Evolutionary conservation across 2,888 invertebrate species (phyloP), one percentile per base, ranked within the genome.

Genomic region (Megalurothrips usitatus): DNA sequence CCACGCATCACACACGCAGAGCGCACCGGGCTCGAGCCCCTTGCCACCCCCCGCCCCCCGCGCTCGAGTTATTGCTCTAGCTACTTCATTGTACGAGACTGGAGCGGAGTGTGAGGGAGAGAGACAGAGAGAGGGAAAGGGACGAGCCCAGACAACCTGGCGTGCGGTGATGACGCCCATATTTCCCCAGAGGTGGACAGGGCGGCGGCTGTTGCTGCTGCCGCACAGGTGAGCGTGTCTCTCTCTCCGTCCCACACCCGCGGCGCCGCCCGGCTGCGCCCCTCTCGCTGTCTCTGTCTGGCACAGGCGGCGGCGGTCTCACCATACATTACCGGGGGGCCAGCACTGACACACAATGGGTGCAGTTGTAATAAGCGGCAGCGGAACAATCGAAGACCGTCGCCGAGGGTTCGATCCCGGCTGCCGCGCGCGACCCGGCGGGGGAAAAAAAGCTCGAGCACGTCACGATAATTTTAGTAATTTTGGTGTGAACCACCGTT

Each of bases 131-230:
- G 52, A 3, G 58, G 6, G 3, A 43, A 43, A 43, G 34, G n/a
- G n/a, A n/a, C n/a, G n/a, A 43, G 34, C 34, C 34, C 34, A 43
- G 34, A 43, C 34, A 43, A 43, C 34, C 34, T 43, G 34, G 34
- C 34, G 34, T 43, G 34, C 6, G 34, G 68, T 75, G 68, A 75
- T 75, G 68, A 75, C 68, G 26, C 68, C 68, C 68, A 75, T 75
- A 75, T 75, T 75, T 75, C 68, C 58, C 11, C 58, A 6, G 58
- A 58, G 58, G 58, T 58, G 58, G 58, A 58, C 58, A 17, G 58
- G 58, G 58, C 17, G 58, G 58, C 6, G 58, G 19, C 34, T 43
- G 34, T 6, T 12, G 58, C 6, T 12, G 19, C 34, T 43, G 34
- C 19, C 2, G 58, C 19, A 6, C 58, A 58, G 19, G 58, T 58